phyloP scores from a whole-genome alignment of 2,888 invertebrate species.

The Tetropium fuscum region DNA sequence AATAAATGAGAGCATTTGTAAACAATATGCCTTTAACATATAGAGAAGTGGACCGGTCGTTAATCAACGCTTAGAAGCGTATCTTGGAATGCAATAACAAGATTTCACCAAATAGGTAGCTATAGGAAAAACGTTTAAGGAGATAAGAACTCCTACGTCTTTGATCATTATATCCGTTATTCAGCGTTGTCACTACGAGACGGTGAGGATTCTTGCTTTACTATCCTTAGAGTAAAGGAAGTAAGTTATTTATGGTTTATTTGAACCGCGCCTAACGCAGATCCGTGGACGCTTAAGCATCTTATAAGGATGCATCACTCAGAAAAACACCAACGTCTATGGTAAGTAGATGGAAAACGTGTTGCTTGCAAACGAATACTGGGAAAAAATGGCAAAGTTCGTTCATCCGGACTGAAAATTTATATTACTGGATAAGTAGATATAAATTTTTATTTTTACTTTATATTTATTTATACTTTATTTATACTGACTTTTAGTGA shows the following conservation, averaged over 20 bases:
- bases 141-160: slow-evolving; percentile 51
- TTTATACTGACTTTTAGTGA: too few species aligned
- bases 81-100: slow-evolving; percentile 36
- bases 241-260: slow-evolving; percentile 52
- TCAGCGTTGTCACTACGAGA: slow-evolving; percentile 23
- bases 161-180: slow-evolving; percentile 45
- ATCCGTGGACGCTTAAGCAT: slow-evolving; percentile 29
- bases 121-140: slow-evolving; percentile 44
- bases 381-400: slow-evolving; percentile 4
- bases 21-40: slow-evolving; percentile 35
- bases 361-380: slow-evolving; percentile 41
- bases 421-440: too few species aligned
- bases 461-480: too few species aligned
- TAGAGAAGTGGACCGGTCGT: slow-evolving; percentile 34
- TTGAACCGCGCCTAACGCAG: slow-evolving; percentile 50
- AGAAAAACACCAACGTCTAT: slow-evolving; percentile 44
- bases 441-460: too few species aligned
- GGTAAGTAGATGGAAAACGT: slow-evolving; percentile 38
- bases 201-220: slow-evolving; percentile 21
- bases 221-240: slow-evolving; percentile 43
- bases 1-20: slow-evolving; percentile 25
- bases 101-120: slow-evolving; percentile 37
- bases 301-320: slow-evolving; percentile 40
- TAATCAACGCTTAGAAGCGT: slow-evolving; percentile 37
- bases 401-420: too few species aligned